These are phyloP conservation scores for Eulacestoma nigropectus DNA, from an alignment of 2,113 vertebrate species.

Conservation along the genomic window DNA sequence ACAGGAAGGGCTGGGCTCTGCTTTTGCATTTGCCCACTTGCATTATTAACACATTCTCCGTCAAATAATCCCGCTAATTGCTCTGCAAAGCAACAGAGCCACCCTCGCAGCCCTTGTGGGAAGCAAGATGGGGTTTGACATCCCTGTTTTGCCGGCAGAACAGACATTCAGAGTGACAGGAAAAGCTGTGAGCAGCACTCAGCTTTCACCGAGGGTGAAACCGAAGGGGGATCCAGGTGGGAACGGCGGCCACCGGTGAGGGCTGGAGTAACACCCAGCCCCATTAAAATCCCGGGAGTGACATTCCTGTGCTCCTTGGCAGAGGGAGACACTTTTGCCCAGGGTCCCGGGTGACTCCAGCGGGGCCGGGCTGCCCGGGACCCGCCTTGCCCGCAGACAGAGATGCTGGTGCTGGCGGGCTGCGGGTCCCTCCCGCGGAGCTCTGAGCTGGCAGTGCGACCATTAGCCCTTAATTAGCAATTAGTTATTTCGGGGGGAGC, in stretches of 20 bases:
- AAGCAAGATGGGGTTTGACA: neutral
- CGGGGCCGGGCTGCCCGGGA: neutral
- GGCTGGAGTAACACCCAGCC: fast-evolving
- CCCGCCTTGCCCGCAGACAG: neutral
- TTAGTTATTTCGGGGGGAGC: neutral
- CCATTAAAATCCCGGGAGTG: fast-evolving
- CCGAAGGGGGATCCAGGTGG: fast-evolving
- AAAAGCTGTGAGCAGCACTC: neutral
- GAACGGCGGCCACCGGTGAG: neutral
- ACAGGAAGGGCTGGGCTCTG: neutral
- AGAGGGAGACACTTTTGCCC: neutral
- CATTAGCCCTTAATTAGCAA: conserved; percentile 46
- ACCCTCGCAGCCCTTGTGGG: neutral
- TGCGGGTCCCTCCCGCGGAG: neutral
- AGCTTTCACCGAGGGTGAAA: neutral
- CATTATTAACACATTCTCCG: neutral
- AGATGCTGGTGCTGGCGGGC: conserved; percentile 18
- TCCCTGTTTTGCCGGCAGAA: neutral
- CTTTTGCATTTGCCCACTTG: neutral
- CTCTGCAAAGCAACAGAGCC: neutral
- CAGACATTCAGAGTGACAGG: neutral
- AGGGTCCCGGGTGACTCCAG: neutral
- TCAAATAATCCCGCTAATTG: neutral
- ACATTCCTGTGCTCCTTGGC: neutral
- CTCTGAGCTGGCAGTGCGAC: conserved; percentile 42